Evolutionary conservation across 2,888 invertebrate genomes (phyloP).

Genomic region (Caenorhabditis sp.): DNA sequence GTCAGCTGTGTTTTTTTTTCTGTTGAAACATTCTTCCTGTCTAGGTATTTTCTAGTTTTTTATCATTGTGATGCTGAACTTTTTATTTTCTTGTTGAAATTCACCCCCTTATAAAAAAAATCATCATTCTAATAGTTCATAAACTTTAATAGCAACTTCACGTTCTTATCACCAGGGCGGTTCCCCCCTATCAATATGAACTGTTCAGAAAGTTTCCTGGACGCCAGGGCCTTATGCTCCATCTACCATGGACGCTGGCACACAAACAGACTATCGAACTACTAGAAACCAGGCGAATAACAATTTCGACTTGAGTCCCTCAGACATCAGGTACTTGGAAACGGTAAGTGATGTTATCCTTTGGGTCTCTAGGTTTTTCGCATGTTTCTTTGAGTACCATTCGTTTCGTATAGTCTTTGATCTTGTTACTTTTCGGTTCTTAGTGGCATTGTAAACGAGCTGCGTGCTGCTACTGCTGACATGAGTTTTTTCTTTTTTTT

Average conservation of each 20-base stretch:
- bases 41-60: no score
- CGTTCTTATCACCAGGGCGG: no score
- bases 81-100: no score
- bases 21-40: no score
- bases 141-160: no score
- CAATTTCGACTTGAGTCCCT: slow-evolving; percentile 36
- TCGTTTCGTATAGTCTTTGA: slow-evolving; percentile 3
- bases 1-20: no score
- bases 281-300: slow-evolving; percentile 17
- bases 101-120: no score
- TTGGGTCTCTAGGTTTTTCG: background rate
- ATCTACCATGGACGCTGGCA: slow-evolving; percentile 51
- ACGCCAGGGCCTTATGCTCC: slow-evolving; percentile 21
- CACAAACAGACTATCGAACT: slow-evolving; percentile 40
- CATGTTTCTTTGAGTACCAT: slow-evolving; percentile 18
- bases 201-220: slow-evolving; percentile 39
- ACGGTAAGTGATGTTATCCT: slow-evolving; percentile 34
- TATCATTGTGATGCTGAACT: no score
- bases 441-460: no score
- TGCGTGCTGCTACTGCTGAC: no score
- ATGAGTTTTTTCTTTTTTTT: background rate
- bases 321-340: slow-evolving; percentile 59
- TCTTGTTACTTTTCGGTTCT: background rate
- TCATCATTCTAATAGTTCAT: no score
- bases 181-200: no score